Base-by-base conservation (phyloP, 1,140 invertebrate species). In the Delia radicum region DNA sequence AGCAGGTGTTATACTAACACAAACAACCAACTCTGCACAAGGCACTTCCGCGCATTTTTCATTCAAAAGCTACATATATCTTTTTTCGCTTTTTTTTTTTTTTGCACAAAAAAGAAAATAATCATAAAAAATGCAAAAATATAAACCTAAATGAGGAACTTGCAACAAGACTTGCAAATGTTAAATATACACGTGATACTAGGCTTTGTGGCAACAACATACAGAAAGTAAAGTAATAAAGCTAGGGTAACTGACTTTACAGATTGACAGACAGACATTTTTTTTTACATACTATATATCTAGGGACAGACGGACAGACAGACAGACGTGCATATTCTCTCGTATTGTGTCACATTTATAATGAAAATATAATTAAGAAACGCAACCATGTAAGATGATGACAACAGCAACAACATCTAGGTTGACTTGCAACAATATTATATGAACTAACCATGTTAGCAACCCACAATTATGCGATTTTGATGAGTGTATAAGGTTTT, bases 31-130 rank as follows among this genome's bases (percentile, higher is more conserved):
- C 62, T n/a, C n/a, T 63, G 62, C 62, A 63, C 33, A 37, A 37
- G 27, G 62, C 62, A 63, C 62, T 63, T 63, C 62, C 62, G 62
- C 62, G 62, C 62, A 63, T 63, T 27, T 63, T 63, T 63, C 62
- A 63, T 27, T 26, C 26, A n/a, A 27, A 24, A 55, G 7, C 26
- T 27, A 12, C 26, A 12, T n/a, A n/a, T 24, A 27, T 27, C 4
- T 10, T 62, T 37, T 7, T 3, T 13, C n/a, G n/a, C n/a, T 13
- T 15, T 55, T n/a, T 15, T 63, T 63, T 63, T 63, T 63, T 7
- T 28, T 63, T 10, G 24, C 24, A 13, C 13, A 27, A 15, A 27
- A 27, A 63, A 7, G 27, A 4, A 63, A 63, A 27, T 10, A 37
- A n/a, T n/a, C n/a, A n/a, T 10, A 37, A 37, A 37, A 37, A 13